Evolutionary conservation across 2,797 vertebrate species (phyloP), one percentile per base, ranked within the genome.

Genomic region (Remorina albescens): DNA sequence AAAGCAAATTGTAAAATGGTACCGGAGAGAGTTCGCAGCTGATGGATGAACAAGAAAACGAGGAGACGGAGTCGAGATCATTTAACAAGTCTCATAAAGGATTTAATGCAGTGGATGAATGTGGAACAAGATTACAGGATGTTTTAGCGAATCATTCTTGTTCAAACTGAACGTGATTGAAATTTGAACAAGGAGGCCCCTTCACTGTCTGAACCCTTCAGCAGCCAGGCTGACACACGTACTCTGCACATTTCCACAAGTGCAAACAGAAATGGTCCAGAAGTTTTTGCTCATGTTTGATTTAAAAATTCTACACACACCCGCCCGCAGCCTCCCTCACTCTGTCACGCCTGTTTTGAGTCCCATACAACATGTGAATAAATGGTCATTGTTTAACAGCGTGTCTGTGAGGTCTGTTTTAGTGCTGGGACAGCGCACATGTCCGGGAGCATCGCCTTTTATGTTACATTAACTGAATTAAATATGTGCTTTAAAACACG

Each of bases 351-450:
- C 83, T 87, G 82, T 86, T 89, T 88, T 92, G 25, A 90, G 71
- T 74, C 82, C 69, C 83, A 87, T 84, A 54, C 87, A 83, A 83
- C 88, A 87, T 88, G 90, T 92, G 90, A 93, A 92, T 93, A 93
- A 93, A 93, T 83, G 86, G 86, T 89, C 67, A 90, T 93, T 93
- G 90, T 90, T 89, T 85, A 92, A 74, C 57, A 8, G 15, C 8
- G 68, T 76, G 83, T 81, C 83, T 76, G 42, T 63, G 78, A 83
- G 74, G 32, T 85, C 28, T 78, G 13, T 82, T 66, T 77, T 30
- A 59, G 50, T 56, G 9, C 55, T 15, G 72, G n/a, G 21, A 59
- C 69, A 18, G 39, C n/a, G 68, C 62, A 72, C 73, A 34, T 6
- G 47, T 70, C 67, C 59, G 54, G 36, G 19, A 34, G 41, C 55